Conservation (phyloP, 2,797 vertebrate species). For the Clarias fuscus region DNA sequence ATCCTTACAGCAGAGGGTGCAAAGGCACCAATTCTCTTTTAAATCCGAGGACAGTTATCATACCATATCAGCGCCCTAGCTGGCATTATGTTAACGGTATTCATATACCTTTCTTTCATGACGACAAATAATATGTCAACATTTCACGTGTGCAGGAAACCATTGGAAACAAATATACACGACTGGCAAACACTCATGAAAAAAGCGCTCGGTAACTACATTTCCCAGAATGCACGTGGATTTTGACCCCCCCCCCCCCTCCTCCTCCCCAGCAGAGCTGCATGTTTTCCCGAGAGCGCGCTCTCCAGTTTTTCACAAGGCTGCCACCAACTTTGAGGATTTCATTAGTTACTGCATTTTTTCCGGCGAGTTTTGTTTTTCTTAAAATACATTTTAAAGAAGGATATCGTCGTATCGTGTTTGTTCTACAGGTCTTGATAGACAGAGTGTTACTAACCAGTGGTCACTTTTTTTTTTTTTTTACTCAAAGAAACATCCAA, state of each 20-base stretch:
- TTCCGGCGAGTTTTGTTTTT: not conserved
- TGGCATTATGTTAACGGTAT: not conserved
- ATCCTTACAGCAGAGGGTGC: constrained; percentile 18
- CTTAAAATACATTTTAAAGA: not conserved
- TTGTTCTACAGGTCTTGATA: not conserved
- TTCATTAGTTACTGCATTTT: not conserved
- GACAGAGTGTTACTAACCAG: not conserved
- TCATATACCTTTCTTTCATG: not conserved
- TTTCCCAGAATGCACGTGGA: constrained; percentile 63
- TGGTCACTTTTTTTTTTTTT: constrained; percentile 3
- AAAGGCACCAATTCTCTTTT: not conserved
- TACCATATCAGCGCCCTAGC: not conserved
- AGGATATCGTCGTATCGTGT: not conserved
- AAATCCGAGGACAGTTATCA: not conserved
- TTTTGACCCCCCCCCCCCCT: constrained; percentile 30
- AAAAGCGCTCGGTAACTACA: constrained; percentile 61
- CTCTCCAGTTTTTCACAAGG: not conserved
- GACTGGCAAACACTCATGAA: too few relatives aligned
- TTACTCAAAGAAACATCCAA: not conserved
- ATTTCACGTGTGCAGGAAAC: not conserved
- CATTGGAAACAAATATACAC: not conserved
- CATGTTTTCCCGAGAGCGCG: constrained; percentile 45
- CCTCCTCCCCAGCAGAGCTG: constrained; percentile 34
- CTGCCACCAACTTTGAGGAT: constrained; percentile 13
- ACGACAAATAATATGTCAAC: not conserved